A percentile compares a stretch with the other conserved stretches of the same genome.
Evolutionary conservation across 2,113 vertebrate genomes (phyloP).

Genomic region (Cryptoleucopteryx plumbea): DNA sequence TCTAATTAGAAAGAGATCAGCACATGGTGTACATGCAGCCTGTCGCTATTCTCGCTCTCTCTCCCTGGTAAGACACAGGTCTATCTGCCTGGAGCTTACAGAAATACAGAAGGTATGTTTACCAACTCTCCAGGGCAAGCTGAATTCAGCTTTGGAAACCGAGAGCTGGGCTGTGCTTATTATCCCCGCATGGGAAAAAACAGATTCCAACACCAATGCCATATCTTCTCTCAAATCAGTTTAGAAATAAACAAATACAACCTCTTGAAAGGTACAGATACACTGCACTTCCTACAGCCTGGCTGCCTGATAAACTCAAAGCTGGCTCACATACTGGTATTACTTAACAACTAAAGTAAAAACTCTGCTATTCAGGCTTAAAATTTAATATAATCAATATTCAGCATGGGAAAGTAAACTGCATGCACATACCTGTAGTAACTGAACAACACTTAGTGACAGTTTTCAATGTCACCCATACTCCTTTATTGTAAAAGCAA

Average conservation of each 20-base stretch:
- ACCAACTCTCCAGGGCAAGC: neutral
- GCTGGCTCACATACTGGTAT: neutral
- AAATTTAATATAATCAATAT: neutral
- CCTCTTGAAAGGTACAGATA: neutral
- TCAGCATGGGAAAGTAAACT: neutral
- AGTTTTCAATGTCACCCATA: neutral
- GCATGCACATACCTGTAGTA: accelerated
- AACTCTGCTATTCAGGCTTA: neutral
- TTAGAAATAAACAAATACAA: neutral
- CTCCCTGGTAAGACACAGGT: neutral
- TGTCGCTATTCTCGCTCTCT: neutral
- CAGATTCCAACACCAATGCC: neutral
- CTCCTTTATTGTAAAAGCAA: neutral
- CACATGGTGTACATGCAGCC: neutral
- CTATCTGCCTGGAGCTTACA: neutral
- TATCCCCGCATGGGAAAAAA: neutral
- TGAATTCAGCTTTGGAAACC: neutral
- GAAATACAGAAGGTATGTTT: neutral
- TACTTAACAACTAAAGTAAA: neutral
- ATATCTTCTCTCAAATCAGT: neutral
- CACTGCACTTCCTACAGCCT: neutral
- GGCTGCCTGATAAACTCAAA: neutral
- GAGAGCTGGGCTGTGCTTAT: neutral
- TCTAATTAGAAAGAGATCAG: neutral
- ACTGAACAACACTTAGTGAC: neutral